phyloP scores from a whole-genome alignment of 2,888 invertebrate species.

The Chelonus formosanus region DNA sequence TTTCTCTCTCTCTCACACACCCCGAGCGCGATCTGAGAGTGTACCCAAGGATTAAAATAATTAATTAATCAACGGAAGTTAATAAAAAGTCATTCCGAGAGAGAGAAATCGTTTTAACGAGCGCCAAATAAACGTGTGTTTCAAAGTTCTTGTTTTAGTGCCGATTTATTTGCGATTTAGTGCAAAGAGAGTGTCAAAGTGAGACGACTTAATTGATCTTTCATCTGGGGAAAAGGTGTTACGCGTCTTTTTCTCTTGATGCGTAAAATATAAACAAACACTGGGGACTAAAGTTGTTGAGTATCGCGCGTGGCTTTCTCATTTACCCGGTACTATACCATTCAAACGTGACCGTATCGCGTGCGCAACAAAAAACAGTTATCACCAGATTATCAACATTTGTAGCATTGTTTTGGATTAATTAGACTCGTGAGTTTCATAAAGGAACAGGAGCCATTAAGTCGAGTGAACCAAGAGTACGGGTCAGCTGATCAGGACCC shows the following conservation, averaged over 20 bases:
- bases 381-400: no score
- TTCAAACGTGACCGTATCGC: background rate
- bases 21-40: conserved; percentile 8
- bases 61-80: no score
- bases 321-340: conserved; percentile 2
- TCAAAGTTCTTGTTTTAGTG: no score
- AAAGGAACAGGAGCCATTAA: background rate
- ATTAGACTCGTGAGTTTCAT: background rate
- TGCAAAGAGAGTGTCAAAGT: no score
- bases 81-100: no score
- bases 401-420: conserved; percentile 6
- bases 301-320: background rate
- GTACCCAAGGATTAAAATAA: conserved; percentile 5
- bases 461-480: background rate
- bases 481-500: conserved; percentile 6
- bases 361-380: background rate
- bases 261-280: conserved; percentile 16
- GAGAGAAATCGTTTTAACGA: no score
- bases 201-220: no score
- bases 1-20: conserved; percentile 39
- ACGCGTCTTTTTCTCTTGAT: background rate
- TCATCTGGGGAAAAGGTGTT: background rate
- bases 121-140: no score
- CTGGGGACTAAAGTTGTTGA: conserved; percentile 8
- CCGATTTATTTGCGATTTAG: no score